Evolutionary conservation across 1,140 invertebrate species (phyloP), one percentile per base, ranked within the genome.

Genomic region (Epicauta chinensis): DNA sequence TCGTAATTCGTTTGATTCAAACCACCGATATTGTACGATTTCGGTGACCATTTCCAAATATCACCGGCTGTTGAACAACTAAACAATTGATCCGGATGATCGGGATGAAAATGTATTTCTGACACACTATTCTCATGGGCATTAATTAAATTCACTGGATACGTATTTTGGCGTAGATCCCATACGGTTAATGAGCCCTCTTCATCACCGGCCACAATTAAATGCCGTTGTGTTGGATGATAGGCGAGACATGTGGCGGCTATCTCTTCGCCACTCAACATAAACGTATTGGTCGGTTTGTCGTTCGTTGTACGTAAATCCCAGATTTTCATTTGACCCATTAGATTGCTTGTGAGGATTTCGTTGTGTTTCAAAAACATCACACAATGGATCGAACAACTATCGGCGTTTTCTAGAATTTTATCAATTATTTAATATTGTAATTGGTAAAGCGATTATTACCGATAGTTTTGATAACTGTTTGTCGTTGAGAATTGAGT

Each of bases 311-410:
- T 74, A 56, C 89, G 73, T 1, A 91, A 71, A 72, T 95, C 91
- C 81, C 89, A 92, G 17, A 91, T 78, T 69, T 92, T 92, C 74
- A 95, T 82, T 51, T 92, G 84, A 0, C 91, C 91, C 63, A 87
- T 76, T 16, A 85, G 74, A 73, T 93, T 93, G 34, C 89, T 87
- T 2, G 88, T 89, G 6, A 93, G 75, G 35, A 90, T 82, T 77
- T 83, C 82, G 73, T 80, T 89, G 66, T 82, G 84, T 72, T 79
- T 83, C 11, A 92, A 71, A 69, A 87, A 93, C 59, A 80, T 81
- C 5, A 91, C 77, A 59, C 83, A 82, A 71, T 82, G 81, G 32
- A 93, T 72, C 0, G 87, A 82, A 64, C 87, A 89, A 64, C 87
- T 91, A 66, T 92, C 89, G 11, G 87, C 88, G 58, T 83, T 78